Evolutionary conservation across 2,113 vertebrate genomes (phyloP).

Genomic region (Melanerpes formicivorus): DNA sequence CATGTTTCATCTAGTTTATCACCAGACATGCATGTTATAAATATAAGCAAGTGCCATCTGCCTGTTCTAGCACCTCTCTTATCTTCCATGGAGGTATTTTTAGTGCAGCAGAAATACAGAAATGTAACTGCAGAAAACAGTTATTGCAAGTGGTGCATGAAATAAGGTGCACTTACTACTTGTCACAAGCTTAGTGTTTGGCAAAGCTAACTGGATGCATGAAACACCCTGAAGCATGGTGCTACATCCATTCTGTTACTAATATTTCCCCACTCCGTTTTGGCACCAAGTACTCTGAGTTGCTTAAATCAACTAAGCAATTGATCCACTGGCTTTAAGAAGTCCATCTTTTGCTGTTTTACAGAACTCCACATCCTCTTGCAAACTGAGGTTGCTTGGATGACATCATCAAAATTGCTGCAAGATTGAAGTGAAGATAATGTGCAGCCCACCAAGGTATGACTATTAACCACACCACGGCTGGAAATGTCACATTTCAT

Average conservation of each 20-base stretch:
- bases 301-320: neutral
- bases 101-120: slow-evolving; percentile 31
- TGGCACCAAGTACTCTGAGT: neutral
- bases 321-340: neutral
- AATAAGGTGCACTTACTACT: neutral
- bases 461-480: neutral
- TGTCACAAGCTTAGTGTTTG: neutral
- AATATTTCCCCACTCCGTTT: neutral
- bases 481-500: neutral
- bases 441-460: neutral
- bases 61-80: slow-evolving; percentile 53
- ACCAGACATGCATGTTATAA: neutral
- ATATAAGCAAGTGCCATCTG: slow-evolving; percentile 54
- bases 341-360: neutral
- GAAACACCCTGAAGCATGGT: neutral
- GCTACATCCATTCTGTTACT: neutral
- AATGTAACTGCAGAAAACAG: neutral
- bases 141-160: neutral
- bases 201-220: neutral
- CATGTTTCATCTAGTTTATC: slow-evolving; percentile 19
- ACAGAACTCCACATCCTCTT: neutral
- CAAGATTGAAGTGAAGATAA: neutral
- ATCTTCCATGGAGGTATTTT: slow-evolving; percentile 43
- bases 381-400: neutral
- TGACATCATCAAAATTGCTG: neutral